A percentile compares a stretch with the other conserved stretches of the same genome.
Evolutionary conservation across 2,797 vertebrate genomes (phyloP).

Genomic region (Onychomys leucogaster): DNA sequence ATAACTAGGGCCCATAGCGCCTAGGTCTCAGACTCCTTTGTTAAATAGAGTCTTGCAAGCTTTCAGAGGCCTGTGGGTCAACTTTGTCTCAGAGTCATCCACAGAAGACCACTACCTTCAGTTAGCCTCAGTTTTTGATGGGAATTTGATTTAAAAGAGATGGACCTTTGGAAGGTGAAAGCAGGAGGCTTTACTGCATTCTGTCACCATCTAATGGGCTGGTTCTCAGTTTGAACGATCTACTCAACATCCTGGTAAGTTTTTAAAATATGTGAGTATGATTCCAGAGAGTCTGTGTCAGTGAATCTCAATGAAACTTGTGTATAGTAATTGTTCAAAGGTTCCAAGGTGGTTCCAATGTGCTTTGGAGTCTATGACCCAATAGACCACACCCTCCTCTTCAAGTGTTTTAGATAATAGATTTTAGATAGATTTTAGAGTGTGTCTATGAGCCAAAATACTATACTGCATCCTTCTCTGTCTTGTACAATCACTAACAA

Average conservation of each 20-base stretch:
- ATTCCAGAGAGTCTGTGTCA: neutral
- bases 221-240: neutral
- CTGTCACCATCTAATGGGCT: neutral
- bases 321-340: neutral
- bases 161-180: neutral
- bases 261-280: neutral
- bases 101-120: neutral
- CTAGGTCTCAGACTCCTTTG: neutral
- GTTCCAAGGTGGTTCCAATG: neutral
- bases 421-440: slow-evolving; percentile 5
- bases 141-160: neutral
- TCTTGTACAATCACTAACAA: neutral
- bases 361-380: neutral
- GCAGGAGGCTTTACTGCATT: neutral
- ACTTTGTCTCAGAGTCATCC: neutral
- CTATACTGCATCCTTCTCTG: neutral
- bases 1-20: no score
- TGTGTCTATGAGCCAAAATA: neutral
- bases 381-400: neutral
- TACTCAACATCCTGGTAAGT: neutral
- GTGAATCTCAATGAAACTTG: neutral
- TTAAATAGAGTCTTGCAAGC: neutral
- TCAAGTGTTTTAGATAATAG: neutral
- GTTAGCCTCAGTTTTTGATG: neutral
- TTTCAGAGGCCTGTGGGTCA: neutral